Conservation (phyloP, 1,140 invertebrate species). For the Megathymus violae region DNA sequence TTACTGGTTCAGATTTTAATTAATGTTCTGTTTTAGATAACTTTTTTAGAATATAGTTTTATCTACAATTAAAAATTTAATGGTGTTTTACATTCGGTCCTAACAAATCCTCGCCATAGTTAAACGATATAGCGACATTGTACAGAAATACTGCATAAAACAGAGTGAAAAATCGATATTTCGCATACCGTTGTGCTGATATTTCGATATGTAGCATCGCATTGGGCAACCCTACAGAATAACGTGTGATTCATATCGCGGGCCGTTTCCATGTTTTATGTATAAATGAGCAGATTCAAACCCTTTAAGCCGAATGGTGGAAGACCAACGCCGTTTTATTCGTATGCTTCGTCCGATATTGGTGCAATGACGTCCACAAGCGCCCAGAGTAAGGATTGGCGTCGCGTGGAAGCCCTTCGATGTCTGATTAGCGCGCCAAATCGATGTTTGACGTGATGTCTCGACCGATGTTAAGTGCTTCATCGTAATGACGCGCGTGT, state of each 20-base stretch:
- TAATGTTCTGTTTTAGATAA: not conserved
- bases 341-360: conserved; percentile 9
- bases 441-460: conserved; percentile 44
- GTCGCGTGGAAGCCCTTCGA: conserved; percentile 44
- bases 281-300: not conserved
- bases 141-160: no score
- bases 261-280: conserved; percentile 14
- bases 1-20: conserved; percentile 2
- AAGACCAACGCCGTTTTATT: conserved; percentile 29
- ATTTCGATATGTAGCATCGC: no score
- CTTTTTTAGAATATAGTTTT: no score
- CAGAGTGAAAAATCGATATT: conserved; percentile 1
- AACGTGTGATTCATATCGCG: not conserved
- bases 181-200: no score
- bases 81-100: no score
- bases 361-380: conserved; percentile 21
- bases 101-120: no score
- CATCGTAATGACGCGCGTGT: no score
- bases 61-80: no score
- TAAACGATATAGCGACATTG: no score
- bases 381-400: conserved; percentile 22
- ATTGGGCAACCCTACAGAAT: not conserved
- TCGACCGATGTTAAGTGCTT: not conserved
- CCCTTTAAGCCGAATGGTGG: conserved; percentile 13
- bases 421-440: conserved; percentile 45